Conservation (phyloP, 1,140 invertebrate species). For the Rhysida immarginata region DNA sequence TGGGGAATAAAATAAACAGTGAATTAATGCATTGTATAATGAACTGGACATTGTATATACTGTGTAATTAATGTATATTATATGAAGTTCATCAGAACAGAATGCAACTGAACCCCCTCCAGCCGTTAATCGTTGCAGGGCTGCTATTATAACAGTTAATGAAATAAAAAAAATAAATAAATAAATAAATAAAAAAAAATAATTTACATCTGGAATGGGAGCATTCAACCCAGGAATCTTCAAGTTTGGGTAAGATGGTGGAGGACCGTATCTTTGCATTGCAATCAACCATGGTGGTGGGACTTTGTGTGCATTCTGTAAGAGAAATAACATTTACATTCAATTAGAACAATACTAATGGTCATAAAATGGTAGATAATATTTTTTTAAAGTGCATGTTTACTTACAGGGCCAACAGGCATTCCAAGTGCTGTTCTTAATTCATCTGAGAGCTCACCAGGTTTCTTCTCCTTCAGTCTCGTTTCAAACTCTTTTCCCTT, state of each 20-base stretch:
- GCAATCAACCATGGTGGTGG: slow-evolving; percentile 99
- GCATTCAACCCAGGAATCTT: slow-evolving; percentile 91
- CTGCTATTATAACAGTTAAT: too few species aligned
- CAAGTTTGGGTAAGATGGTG: slow-evolving; percentile 95
- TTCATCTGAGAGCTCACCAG: slow-evolving; percentile 91
- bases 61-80: too few species aligned
- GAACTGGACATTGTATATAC: too few species aligned
- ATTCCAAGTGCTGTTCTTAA: slow-evolving; percentile 91
- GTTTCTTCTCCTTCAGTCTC: slow-evolving; percentile 93
- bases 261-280: slow-evolving; percentile 93
- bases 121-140: too few species aligned
- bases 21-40: too few species aligned
- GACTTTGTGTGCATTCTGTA: slow-evolving; percentile 34
- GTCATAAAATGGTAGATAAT: neutral
- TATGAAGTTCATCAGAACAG: too few species aligned
- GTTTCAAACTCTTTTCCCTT: slow-evolving; percentile 98
- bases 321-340: slow-evolving; percentile 14
- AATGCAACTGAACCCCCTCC: too few species aligned
- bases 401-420: slow-evolving; percentile 74
- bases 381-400: neutral
- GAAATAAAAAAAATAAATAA: too few species aligned
- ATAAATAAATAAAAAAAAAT: too few species aligned
- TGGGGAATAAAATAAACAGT: too few species aligned
- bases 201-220: slow-evolving; percentile 67
- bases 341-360: neutral